A percentile compares a stretch with the other conserved stretches of the same genome.
phyloP scores from a whole-genome alignment of 1,140 invertebrate genomes.

The Tetramorium simillimum region DNA sequence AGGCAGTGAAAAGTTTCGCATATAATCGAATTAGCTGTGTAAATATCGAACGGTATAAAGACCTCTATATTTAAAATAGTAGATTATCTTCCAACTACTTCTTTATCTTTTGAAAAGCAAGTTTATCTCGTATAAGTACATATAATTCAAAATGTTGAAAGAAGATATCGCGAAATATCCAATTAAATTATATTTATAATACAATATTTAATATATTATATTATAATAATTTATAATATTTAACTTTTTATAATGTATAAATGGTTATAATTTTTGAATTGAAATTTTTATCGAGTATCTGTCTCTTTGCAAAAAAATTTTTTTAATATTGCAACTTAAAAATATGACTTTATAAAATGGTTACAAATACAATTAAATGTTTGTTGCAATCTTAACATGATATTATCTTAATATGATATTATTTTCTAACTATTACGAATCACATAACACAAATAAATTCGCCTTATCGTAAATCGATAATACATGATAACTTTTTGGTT shows the following conservation, averaged over 20 bases:
- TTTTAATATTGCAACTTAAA: background rate
- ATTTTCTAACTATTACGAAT: background rate
- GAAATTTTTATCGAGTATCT: background rate
- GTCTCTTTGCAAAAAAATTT: background rate
- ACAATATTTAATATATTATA: background rate
- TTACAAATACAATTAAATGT: background rate
- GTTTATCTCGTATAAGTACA: background rate
- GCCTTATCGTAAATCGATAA: conserved; percentile 19
- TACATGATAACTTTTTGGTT: background rate
- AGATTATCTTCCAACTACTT: background rate
- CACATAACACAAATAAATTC: background rate
- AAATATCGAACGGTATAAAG: background rate
- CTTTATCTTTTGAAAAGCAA: background rate
- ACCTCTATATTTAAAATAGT: background rate
- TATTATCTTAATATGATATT: background rate
- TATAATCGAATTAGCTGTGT: background rate
- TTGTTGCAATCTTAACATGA: background rate
- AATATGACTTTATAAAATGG: background rate
- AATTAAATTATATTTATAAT: background rate
- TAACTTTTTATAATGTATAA: background rate
- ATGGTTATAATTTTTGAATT: background rate
- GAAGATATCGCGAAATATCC: background rate
- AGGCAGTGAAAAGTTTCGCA: background rate
- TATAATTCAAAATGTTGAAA: background rate
- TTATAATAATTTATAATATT: background rate